phyloP scores from a whole-genome alignment of 2,797 vertebrate genomes.

The Poecilia picta region DNA sequence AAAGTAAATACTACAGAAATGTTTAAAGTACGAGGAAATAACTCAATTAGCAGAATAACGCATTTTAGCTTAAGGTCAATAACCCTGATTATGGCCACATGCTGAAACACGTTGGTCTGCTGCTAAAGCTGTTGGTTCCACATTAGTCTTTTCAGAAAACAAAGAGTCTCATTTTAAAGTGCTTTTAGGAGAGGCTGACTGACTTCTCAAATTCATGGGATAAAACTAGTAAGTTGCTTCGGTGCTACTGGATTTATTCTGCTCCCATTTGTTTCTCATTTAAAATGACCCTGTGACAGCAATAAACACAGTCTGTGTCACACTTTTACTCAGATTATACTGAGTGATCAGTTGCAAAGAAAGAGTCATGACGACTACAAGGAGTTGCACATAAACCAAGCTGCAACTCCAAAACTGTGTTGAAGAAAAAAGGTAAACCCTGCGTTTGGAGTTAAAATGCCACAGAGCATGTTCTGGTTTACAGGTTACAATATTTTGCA shows the following conservation, averaged over 20 bases:
- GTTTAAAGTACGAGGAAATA: background rate
- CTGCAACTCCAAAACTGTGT: constrained; percentile 16
- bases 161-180: background rate
- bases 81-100: background rate
- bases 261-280: constrained; percentile 43
- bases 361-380: constrained; percentile 34
- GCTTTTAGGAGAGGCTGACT: constrained; percentile 1
- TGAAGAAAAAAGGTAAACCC: constrained; percentile 20
- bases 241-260: constrained; percentile 53
- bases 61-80: background rate
- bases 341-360: constrained; percentile 44
- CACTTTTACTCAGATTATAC: constrained; percentile 43
- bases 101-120: background rate
- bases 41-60: background rate
- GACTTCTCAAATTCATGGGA: constrained; percentile 20
- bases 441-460: constrained; percentile 6
- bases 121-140: background rate
- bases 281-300: constrained; percentile 35
- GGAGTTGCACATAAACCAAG: constrained; percentile 19
- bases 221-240: constrained; percentile 49
- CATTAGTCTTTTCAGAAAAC: background rate
- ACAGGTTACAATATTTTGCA: constrained; percentile 1
- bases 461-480: constrained; percentile 10
- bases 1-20: background rate
- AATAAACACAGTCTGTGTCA: constrained; percentile 38